Evolutionary conservation across 92 coral and sea anemone genomes (phyloP).

Genomic region (Hydrozoanthus gracilis): DNA sequence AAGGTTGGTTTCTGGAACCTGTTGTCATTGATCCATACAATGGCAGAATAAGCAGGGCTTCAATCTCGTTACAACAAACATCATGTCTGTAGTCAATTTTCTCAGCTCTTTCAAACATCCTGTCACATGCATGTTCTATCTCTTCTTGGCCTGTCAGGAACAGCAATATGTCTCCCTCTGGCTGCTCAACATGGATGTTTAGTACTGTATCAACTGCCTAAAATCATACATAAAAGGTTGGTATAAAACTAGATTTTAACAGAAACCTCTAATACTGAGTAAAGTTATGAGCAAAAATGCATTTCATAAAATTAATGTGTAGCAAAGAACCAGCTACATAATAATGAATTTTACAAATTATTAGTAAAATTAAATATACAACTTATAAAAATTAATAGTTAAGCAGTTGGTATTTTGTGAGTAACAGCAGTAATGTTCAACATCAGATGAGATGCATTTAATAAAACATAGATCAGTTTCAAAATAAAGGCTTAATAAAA

Average conservation of each 20-base stretch:
- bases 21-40: slow-evolving; percentile 93
- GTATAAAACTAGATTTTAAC: neutral
- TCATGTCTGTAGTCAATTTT: slow-evolving; percentile 86
- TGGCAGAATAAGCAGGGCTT: slow-evolving; percentile 86
- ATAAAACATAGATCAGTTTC: too few species aligned
- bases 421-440: too few species aligned
- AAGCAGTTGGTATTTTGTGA: too few species aligned
- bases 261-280: too few species aligned
- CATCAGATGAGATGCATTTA: too few species aligned
- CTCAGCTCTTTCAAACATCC: slow-evolving; percentile 88
- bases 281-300: too few species aligned
- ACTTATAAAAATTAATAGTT: too few species aligned
- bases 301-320: too few species aligned
- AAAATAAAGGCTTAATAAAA: too few species aligned
- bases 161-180: slow-evolving; percentile 82
- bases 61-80: slow-evolving; percentile 66
- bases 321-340: too few species aligned
- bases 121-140: slow-evolving; percentile 91
- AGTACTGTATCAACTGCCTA: slow-evolving; percentile 88
- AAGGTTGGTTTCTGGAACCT: slow-evolving; percentile 50
- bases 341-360: too few species aligned
- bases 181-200: slow-evolving; percentile 82
- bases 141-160: slow-evolving; percentile 96
- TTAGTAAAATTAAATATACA: too few species aligned
- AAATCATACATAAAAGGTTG: neutral